phyloP scores from a whole-genome alignment of 92 coral and sea anemone genomes.

The Bergia puertoricense region DNA sequence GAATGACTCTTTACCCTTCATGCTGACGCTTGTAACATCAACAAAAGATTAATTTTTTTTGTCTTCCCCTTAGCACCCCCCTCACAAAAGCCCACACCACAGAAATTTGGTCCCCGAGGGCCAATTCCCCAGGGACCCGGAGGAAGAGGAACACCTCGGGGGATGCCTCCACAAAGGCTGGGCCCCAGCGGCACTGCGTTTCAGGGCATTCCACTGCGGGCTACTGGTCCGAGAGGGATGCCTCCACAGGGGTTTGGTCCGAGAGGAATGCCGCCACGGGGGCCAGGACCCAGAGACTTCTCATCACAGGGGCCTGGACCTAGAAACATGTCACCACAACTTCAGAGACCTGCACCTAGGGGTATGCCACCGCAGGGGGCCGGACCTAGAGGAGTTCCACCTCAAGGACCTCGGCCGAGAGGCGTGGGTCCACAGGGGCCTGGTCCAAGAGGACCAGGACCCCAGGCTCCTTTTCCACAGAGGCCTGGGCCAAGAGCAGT shows the following conservation, averaged over 20 bases:
- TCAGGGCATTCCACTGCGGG: neutral
- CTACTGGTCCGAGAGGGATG: neutral
- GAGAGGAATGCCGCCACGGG: neutral
- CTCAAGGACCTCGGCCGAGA: neutral
- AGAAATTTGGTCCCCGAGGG: neutral
- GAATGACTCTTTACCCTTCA: neutral
- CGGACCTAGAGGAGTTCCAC: neutral
- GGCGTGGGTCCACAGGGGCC: neutral
- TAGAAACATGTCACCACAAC: neutral
- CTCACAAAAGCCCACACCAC: neutral
- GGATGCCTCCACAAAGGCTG: neutral
- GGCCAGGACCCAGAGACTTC: neutral
- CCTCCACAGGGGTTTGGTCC: neutral
- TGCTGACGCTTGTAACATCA: neutral
- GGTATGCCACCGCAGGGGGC: neutral
- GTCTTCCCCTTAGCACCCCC: neutral
- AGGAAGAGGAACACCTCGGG: neutral
- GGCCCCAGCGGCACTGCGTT: neutral
- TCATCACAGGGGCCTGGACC: neutral
- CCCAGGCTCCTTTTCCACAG: too few relatives aligned
- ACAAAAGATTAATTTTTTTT: neutral
- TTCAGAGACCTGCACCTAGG: neutral
- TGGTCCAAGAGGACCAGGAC: neutral
- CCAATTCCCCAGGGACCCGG: neutral
- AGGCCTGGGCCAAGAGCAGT: neutral